Evolutionary conservation across 2,113 vertebrate genomes (phyloP).

Genomic region (Xiphophorus hellerii): DNA sequence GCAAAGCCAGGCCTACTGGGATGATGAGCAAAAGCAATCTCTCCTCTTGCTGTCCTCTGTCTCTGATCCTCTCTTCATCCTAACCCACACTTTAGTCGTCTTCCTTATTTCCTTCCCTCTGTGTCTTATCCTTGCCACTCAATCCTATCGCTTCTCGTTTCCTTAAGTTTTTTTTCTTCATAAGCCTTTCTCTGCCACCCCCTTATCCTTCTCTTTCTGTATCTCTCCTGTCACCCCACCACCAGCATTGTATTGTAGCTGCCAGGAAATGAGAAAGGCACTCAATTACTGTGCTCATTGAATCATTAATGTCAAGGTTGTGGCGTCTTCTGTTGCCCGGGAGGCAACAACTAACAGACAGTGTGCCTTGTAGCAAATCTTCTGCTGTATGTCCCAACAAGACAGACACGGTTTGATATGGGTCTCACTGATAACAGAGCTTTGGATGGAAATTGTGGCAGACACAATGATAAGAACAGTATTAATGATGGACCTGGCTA

Average conservation of each 20-base stretch:
- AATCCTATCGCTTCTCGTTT: constrained; percentile 35
- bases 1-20: constrained; percentile 58
- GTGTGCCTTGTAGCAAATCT: constrained; percentile 63
- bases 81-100: constrained; percentile 33
- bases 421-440: constrained; percentile 73
- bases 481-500: constrained; percentile 73
- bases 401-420: constrained; percentile 72
- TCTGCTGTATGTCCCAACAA: constrained; percentile 63
- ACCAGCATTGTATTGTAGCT: constrained; percentile 65
- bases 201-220: constrained; percentile 47
- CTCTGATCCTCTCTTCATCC: constrained; percentile 62
- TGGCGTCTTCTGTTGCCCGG: constrained; percentile 65
- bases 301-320: constrained; percentile 78
- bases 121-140: constrained; percentile 44
- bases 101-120: constrained; percentile 52
- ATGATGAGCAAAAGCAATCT: constrained; percentile 65
- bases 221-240: constrained; percentile 51
- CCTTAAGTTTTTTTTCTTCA: constrained; percentile 28
- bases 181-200: constrained; percentile 47
- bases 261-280: constrained; percentile 78
- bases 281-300: constrained; percentile 79
- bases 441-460: constrained; percentile 64
- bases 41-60: constrained; percentile 50
- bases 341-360: constrained; percentile 68
- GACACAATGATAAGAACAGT: constrained; percentile 70